Evolutionary conservation across 2,888 invertebrate species (phyloP).

Genomic region (Chamaedrilus cognettii): DNA sequence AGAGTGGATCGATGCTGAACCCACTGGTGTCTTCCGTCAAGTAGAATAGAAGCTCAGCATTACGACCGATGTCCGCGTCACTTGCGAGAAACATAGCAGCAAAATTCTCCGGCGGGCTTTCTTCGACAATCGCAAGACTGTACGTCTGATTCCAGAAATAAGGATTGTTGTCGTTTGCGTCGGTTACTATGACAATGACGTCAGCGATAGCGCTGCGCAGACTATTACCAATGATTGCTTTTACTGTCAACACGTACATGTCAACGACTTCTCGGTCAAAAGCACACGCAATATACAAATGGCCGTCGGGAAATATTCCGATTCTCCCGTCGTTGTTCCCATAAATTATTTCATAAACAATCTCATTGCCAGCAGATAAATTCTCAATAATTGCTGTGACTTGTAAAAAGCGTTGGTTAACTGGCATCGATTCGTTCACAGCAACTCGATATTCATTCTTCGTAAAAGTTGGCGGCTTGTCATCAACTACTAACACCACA

Average conservation of each 20-base stretch:
- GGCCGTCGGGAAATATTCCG: slow-evolving; percentile 94
- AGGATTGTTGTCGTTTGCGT: slow-evolving; percentile 59
- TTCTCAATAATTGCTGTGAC: slow-evolving; percentile 44
- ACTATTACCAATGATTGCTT: too few species aligned
- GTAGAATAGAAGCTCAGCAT: slow-evolving; percentile 82
- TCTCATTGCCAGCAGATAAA: slow-evolving; percentile 30
- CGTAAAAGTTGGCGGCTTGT: slow-evolving; percentile 93
- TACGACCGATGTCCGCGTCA: slow-evolving; percentile 84
- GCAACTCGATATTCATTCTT: slow-evolving; percentile 92
- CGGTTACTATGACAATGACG: slow-evolving; percentile 80
- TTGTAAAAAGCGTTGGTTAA: too few species aligned
- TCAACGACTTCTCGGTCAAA: slow-evolving; percentile 89
- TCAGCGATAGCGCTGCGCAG: slow-evolving; percentile 77
- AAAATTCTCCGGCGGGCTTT: slow-evolving; percentile 40
- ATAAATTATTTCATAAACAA: slow-evolving; percentile 75
- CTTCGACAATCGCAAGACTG: slow-evolving; percentile 47
- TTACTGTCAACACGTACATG: slow-evolving; percentile 86
- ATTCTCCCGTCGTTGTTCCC: slow-evolving; percentile 86
- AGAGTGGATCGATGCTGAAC: slow-evolving; percentile 89
- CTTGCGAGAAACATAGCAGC: slow-evolving; percentile 62
- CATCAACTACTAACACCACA: slow-evolving; percentile 85
- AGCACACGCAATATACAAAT: slow-evolving; percentile 80
- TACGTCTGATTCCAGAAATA: slow-evolving; percentile 68
- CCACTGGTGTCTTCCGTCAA: slow-evolving; percentile 67
- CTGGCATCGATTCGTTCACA: slow-evolving; percentile 83